Conservation (phyloP, 1,140 invertebrate species). For the Drosophila murphyi region DNA sequence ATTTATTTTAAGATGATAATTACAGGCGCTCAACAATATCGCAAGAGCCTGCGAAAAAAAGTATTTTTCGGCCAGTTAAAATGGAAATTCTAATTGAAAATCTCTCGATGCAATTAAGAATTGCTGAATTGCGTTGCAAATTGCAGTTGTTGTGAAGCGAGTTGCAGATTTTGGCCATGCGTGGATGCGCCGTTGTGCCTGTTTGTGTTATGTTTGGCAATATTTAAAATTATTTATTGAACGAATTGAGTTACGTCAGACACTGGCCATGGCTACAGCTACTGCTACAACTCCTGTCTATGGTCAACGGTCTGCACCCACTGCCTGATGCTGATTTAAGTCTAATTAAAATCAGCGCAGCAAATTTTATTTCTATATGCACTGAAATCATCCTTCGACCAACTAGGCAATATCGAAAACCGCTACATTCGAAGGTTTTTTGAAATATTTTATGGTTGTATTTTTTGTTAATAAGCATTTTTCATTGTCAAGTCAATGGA, state of each 20-base stretch:
- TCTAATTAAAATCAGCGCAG: conserved; percentile 73
- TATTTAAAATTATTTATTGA: conserved; percentile 83
- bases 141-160: conserved; percentile 18
- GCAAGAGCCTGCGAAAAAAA: background rate
- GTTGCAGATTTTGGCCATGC: conserved; percentile 8
- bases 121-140: conserved; percentile 21
- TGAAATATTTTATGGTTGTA: background rate
- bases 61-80: conserved; percentile 15
- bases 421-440: conserved; percentile 27
- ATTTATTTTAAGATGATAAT: background rate
- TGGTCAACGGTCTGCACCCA: background rate
- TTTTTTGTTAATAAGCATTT: conserved; percentile 33
- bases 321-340: conserved; percentile 70
- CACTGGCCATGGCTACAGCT: conserved; percentile 21
- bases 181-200: conserved; percentile 16
- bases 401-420: conserved; percentile 48
- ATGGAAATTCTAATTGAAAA: conserved; percentile 77
- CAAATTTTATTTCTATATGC: conserved; percentile 66
- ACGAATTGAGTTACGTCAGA: conserved; percentile 76
- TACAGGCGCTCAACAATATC: no score
- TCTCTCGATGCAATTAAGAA: conserved; percentile 61
- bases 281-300: background rate
- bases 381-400: conserved; percentile 21
- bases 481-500: conserved; percentile 28
- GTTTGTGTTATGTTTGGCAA: conserved; percentile 70